A percentile compares a stretch with the other conserved stretches of the same genome.
Evolutionary conservation across 2,113 vertebrate species (phyloP).

Genomic region (Fulica atra): DNA sequence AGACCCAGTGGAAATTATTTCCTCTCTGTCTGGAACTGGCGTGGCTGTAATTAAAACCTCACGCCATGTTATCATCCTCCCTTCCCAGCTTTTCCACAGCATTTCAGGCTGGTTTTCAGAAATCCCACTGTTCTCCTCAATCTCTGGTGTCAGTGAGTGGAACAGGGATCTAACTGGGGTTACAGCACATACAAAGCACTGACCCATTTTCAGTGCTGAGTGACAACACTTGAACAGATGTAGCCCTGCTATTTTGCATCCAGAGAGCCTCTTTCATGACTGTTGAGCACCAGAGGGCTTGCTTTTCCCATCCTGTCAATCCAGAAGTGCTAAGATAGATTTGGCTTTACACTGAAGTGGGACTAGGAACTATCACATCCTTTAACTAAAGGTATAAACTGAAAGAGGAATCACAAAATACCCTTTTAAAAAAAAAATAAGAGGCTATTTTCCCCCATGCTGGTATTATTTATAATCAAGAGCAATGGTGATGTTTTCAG

Average conservation of each 20-base stretch:
- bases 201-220: neutral
- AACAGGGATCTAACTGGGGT: neutral
- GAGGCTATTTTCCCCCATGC: neutral
- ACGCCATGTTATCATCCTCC: neutral
- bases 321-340: neutral
- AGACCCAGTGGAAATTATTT: neutral
- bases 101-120: neutral
- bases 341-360: rapidly evolving
- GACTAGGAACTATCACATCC: rapidly evolving
- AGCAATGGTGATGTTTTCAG: neutral
- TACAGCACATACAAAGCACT: neutral
- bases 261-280: neutral
- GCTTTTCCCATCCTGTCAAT: neutral
- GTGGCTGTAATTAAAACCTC: neutral
- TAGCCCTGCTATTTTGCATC: neutral
- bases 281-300: neutral
- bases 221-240: neutral
- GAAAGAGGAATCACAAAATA: neutral
- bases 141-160: neutral
- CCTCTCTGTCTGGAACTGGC: neutral
- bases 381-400: neutral
- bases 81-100: neutral
- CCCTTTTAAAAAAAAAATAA: neutral
- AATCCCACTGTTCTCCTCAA: neutral
- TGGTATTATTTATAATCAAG: neutral